Evolutionary conservation across 2,888 invertebrate species (phyloP).

Genomic region (Chrysolina americana): DNA sequence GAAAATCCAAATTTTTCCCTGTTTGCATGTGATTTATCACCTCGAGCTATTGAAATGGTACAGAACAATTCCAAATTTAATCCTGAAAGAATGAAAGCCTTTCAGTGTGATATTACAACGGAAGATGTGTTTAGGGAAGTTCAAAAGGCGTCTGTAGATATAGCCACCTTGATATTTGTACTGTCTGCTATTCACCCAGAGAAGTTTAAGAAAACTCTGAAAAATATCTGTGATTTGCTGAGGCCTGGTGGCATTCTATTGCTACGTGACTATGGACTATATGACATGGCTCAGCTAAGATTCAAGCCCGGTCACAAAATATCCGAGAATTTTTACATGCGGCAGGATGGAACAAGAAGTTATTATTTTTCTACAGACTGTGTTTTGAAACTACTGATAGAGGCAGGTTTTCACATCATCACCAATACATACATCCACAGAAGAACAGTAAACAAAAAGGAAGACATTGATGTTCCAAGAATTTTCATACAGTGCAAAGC

Average conservation of each 20-base stretch:
- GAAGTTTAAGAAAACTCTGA: conserved; percentile 78
- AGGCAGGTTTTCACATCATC: conserved; percentile 80
- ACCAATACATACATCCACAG: conserved; percentile 86
- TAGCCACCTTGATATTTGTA: conserved; percentile 94
- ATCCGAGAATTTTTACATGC: conserved; percentile 91
- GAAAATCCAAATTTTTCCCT: conserved; percentile 82
- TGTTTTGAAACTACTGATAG: conserved; percentile 76
- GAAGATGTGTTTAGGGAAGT: conserved; percentile 76
- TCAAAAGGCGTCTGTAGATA: conserved; percentile 75
- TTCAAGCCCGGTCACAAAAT: conserved; percentile 96
- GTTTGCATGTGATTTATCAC: conserved; percentile 94
- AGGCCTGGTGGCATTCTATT: conserved; percentile 86
- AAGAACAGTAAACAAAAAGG: conserved; percentile 92
- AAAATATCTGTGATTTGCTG: conserved; percentile 78
- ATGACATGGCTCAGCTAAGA: conserved; percentile 96
- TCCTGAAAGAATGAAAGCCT: conserved; percentile 78
- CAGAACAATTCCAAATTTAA: conserved; percentile 80
- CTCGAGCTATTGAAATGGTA: conserved; percentile 90
- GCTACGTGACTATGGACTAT: conserved; percentile 94
- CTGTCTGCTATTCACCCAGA: conserved; percentile 94
- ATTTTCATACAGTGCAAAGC: conserved; percentile 96
- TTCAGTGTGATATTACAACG: conserved; percentile 88
- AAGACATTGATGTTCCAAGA: conserved; percentile 90
- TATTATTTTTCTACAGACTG: conserved; percentile 87
- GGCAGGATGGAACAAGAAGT: conserved; percentile 95